phyloP scores from a whole-genome alignment of 23 tunicate genomes.

The Halocynthia aurantium region DNA sequence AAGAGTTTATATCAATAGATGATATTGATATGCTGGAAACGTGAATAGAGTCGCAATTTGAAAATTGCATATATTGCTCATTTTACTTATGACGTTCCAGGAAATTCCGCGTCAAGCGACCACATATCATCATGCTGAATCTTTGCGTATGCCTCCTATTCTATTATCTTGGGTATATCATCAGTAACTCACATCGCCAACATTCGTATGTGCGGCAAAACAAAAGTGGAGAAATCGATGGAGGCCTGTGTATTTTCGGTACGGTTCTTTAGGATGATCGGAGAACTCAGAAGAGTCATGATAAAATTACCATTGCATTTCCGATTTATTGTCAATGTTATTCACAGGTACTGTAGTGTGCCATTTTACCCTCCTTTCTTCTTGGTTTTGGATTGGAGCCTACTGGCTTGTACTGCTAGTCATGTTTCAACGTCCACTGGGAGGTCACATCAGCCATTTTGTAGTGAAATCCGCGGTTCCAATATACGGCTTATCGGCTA shows the following conservation, averaged over 20 bases:
- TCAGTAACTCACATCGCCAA: slow-evolving; percentile 53
- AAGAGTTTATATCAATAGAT: background rate
- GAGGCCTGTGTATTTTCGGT: background rate
- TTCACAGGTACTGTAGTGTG: slow-evolving; percentile 49
- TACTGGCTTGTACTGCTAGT: slow-evolving; percentile 68
- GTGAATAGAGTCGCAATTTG: background rate
- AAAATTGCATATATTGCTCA: background rate
- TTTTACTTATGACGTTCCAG: slow-evolving; percentile 21
- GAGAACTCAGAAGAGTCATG: background rate
- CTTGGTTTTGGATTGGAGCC: slow-evolving; percentile 69
- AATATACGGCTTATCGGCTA: slow-evolving; percentile 37
- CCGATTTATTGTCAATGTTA: background rate
- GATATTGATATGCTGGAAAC: background rate
- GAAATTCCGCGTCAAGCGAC: slow-evolving; percentile 65
- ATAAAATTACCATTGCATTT: background rate
- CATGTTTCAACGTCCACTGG: slow-evolving; percentile 55
- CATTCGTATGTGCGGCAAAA: background rate
- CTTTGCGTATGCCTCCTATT: slow-evolving; percentile 49
- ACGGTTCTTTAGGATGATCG: background rate
- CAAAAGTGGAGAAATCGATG: background rate
- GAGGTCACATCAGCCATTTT: slow-evolving; percentile 68
- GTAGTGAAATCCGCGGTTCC: slow-evolving; percentile 53
- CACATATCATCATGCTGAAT: slow-evolving; percentile 74
- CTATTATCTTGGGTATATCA: slow-evolving; percentile 40
- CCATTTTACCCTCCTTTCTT: slow-evolving; percentile 43